Base-by-base conservation (phyloP, 2,113 vertebrate species). In the Mastomys natalensis region DNA sequence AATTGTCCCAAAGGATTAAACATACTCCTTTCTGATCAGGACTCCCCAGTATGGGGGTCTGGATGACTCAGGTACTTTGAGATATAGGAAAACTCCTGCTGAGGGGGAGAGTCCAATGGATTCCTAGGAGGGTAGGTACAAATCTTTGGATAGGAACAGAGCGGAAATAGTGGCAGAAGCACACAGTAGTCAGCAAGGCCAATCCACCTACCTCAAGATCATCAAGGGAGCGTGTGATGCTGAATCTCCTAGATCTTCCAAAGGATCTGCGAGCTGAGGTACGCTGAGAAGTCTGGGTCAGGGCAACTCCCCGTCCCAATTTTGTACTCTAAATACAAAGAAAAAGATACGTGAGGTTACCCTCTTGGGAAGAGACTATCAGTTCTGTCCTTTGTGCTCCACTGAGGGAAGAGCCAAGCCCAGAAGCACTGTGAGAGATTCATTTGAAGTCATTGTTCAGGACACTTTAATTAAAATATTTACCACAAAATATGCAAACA, bases 181-280 rank as follows among this genome's bases (percentile, higher is more conserved):
- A 16, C n/a, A 55, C 31, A 26, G 48, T 6, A 37, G 8, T 19
- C 58, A 37, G 43, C 1, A 15, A 10, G n/a, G 11, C 3, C 0
- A 22, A 15, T 11, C 1, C 11, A 81, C 94, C 74, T 78, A 99
- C 99, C 99, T 99, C 99, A 7, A 99, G 98, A 97, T 99, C 99
- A 66, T 99, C 99, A 92, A 99, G 99, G 12, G 99, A 99, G 64
- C 99, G 99, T 2, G 99, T 99, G 97, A 99, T 97, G 87, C 99
- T 99, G 66, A 99, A 99, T 55, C 99, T 98, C 97, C 99, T 99
- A 17, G 99, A 99, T 93, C 99, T 99, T 95, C 99, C 99, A 43
- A 99, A 99, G 0, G 99, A 99, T 93, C 99, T 99, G 40, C 99
- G 98, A 60, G 98, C 98, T 13, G 99, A 98, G 8, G 99, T 98